These are phyloP conservation scores for Calcarius lapponicus DNA, from an alignment of 2,797 vertebrate genomes.

Conservation along the genomic window DNA sequence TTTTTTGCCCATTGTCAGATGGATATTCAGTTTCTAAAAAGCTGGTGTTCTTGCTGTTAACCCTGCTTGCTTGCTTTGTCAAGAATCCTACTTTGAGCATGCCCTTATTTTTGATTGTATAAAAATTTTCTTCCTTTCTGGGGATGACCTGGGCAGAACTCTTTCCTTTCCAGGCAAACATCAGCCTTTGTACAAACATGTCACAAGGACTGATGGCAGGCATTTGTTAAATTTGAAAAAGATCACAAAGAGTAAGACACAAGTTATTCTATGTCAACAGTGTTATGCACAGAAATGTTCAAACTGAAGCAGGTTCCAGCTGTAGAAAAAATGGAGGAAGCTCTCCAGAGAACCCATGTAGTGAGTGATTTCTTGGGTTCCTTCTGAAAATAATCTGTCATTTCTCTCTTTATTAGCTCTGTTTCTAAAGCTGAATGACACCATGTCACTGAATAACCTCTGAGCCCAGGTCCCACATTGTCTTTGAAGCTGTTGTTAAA, in stretches of 20 bases:
- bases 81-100: neutral
- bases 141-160: neutral
- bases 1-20: neutral
- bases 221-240: neutral
- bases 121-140: neutral
- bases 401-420: conserved; percentile 3
- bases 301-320: neutral
- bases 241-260: neutral
- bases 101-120: neutral
- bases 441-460: neutral
- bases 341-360: neutral
- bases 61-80: neutral
- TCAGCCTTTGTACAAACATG: neutral
- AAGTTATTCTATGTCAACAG: neutral
- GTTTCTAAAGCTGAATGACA: neutral
- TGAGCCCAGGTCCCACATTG: neutral
- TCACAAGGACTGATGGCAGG: neutral
- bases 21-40: neutral
- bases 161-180: neutral
- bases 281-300: neutral
- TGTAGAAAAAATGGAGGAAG: neutral
- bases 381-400: neutral
- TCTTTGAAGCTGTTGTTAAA: neutral
- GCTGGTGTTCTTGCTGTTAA: neutral
- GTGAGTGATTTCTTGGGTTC: neutral